Base-by-base conservation (phyloP, 2,797 vertebrate genomes). In the Crenuchus spilurus region DNA sequence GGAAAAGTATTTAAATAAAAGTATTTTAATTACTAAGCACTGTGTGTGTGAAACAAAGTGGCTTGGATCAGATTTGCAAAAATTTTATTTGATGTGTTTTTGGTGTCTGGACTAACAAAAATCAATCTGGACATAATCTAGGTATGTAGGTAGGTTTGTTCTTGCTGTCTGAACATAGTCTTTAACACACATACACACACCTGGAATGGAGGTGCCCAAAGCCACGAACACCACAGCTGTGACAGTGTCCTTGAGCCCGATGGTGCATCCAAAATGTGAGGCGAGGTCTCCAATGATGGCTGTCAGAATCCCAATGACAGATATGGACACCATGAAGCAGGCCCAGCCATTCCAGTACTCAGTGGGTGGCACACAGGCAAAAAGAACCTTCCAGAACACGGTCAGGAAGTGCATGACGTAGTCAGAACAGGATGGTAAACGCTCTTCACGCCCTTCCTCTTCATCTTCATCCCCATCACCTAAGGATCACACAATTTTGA, bases 321-420 rank as follows among this genome's bases (percentile, higher is more conserved):
- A 74, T 80, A 98, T 97, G 76, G 94, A 96, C 82, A 96, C 94
- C 0, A 94, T 79, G 13, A 98, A 98, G 86, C 96, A 97, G 0
- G 96, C 96, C 96, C 96, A 98, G 84, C 96, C 96, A 0, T 96
- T 95, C 93, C 94, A 96, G 85, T 95, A 96, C 83, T 93, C 90
- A 0, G 96, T 98, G 35, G 96, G 96, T 0, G 96, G 96, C 39
- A 97, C 92, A 1, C 84, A 97, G 61, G 96, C 96, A 2, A 98
- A 98, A 13, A 97, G 87, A 44, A 98, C 89, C 88, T 98, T 98
- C 96, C 96, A 98, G 92, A 98, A 97, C 57, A 97, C 82, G 0
- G 94, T 95, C 78, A 97, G 71, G 79, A 97, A 94, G 85, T 97
- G 96, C 91, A 98, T 93, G 80, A 96, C 94, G 44, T 98, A 97